Base-by-base conservation (phyloP, 2,797 vertebrate genomes). In the Platalea minor region DNA sequence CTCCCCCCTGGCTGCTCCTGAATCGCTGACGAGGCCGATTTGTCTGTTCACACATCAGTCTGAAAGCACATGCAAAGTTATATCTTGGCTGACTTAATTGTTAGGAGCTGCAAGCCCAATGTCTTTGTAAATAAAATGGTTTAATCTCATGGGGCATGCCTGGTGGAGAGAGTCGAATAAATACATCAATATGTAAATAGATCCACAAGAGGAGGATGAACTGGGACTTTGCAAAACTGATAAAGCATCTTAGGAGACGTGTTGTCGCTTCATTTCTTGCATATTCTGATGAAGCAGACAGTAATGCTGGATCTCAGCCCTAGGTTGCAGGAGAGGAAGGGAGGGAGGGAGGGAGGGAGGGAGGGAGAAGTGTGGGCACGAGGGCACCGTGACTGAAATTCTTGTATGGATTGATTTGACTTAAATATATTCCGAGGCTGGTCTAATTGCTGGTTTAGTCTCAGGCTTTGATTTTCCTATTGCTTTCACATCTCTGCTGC, bases 151-250 rank as follows among this genome's bases (percentile, higher is more conserved):
- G 96, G 95, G 96, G 74, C 74, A 63, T 73, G 94, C 80, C 70
- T 85, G 59, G 76, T 82, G 61, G 56, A 90, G 90, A 93, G 85
- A 95, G 84, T 45, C 7, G 29, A 96, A 96, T 94, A 95, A 96
- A 95, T 97, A 84, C 95, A 97, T 97, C 97, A 95, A 87, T 95
- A 98, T 97, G 95, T 94, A 98, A 98, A 98, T 97, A 96, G 96
- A 85, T 78, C 95, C 46, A n/a, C 57, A 26, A 81, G 87, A 88
- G 74, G 60, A 54, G 53, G 61, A 85, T 93, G 88, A 85, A 41
- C 84, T 70, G 87, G 91, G 97, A 95, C 95, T 96, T 96, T 91
- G 95, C 89, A 93, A 94, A 97, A 90, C 95, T 92, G 95, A 97
- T 96, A 93, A 97, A 96, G 91, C 87, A 68, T 96, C 94, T 96